These are phyloP conservation scores for Lytechinus variegatus DNA, from an alignment of 35 echinoderm and acorn worm species.

Conservation along the genomic window DNA sequence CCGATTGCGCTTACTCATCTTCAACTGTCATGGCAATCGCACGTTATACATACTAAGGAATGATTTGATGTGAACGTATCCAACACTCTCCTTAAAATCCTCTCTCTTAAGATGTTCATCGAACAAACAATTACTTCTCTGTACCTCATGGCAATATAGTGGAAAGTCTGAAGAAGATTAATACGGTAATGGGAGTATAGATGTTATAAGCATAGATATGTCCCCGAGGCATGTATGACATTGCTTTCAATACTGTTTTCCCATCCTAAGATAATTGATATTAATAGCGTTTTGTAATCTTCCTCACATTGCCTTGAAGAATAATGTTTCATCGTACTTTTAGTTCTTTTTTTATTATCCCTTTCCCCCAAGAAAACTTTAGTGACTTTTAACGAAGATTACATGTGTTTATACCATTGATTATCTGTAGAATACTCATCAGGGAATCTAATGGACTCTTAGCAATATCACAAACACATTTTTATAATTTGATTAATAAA, in stretches of 20 bases:
- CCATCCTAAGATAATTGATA: not conserved
- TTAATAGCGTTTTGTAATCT: conserved; percentile 20
- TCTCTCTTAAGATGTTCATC: not conserved
- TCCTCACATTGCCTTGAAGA: not conserved
- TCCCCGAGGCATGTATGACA: not conserved
- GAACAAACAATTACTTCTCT: not conserved
- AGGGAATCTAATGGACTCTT: not conserved
- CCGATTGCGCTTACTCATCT: not conserved
- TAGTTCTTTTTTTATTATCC: not conserved
- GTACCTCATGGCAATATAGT: not conserved
- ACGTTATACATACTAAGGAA: not conserved
- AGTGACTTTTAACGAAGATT: not conserved
- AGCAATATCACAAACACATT: not conserved
- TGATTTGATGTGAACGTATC: not conserved
- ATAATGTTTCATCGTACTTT: not conserved
- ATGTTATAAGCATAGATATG: not conserved
- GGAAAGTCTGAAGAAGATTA: not conserved
- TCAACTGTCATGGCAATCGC: not conserved
- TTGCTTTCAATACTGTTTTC: not conserved
- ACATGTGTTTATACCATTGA: not conserved
- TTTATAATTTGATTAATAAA: not conserved
- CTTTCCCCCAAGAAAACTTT: not conserved
- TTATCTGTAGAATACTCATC: not conserved
- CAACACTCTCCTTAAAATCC: not conserved
- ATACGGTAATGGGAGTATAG: not conserved